Conservation (phyloP, 2,113 vertebrate genomes). For the Thymallus thymallus region DNA sequence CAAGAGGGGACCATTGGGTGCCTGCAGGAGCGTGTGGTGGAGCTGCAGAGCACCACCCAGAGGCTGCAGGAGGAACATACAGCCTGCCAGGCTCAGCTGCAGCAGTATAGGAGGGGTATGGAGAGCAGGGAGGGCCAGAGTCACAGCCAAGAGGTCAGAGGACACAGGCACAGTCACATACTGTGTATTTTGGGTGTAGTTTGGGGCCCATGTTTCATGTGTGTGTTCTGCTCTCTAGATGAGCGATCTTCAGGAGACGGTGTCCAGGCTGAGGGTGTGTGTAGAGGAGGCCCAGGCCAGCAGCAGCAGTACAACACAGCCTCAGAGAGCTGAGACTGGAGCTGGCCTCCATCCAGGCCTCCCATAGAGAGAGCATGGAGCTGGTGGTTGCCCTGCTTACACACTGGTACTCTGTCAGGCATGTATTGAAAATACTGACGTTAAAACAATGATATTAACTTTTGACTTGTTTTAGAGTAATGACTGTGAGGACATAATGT, state of each 20-base stretch:
- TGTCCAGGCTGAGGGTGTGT: conserved; percentile 48
- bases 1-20: conserved; percentile 24
- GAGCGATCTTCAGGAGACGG: conserved; percentile 44
- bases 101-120: conserved; percentile 24
- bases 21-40: conserved; percentile 30
- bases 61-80: conserved; percentile 35
- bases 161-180: neutral
- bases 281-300: conserved; percentile 42
- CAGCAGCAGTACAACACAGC: conserved; percentile 32
- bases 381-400: conserved; percentile 44
- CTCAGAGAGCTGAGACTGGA: conserved; percentile 53
- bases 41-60: conserved; percentile 48
- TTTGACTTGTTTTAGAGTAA: too few relatives aligned
- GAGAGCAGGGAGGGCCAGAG: conserved; percentile 27
- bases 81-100: conserved; percentile 30
- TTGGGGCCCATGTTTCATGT: neutral
- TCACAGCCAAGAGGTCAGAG: conserved; percentile 42
- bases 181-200: too few relatives aligned
- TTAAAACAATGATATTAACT: too few relatives aligned
- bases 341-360: conserved; percentile 42
- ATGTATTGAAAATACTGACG: too few relatives aligned
- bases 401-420: neutral
- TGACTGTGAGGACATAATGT: neutral
- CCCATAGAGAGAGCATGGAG: conserved; percentile 57
- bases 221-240: conserved; percentile 42